Conservation (phyloP, 1,140 invertebrate genomes). For the Trialeurodes vaporariorum region DNA sequence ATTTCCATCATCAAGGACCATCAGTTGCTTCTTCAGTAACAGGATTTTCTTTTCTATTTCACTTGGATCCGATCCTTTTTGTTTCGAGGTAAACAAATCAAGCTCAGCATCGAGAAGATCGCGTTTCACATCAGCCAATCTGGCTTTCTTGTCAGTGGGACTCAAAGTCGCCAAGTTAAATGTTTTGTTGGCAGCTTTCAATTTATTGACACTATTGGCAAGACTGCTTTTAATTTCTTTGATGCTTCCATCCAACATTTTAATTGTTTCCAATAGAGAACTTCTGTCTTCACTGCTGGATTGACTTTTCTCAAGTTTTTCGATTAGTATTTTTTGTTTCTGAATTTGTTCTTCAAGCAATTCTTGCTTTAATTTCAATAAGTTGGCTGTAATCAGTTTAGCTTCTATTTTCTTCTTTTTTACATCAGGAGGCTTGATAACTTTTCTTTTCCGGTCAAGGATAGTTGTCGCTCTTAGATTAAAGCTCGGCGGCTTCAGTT, state of each 20-base stretch:
- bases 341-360: not conserved
- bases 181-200: not conserved
- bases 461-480: not conserved
- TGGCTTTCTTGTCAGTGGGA: not conserved
- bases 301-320: not conserved
- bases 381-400: not conserved
- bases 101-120: not conserved
- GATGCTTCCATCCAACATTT: not conserved
- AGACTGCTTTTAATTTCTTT: not conserved
- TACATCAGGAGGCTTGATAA: not conserved
- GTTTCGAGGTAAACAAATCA: not conserved
- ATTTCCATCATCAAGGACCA: not conserved
- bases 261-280: not conserved
- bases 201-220: not conserved
- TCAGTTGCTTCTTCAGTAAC: not conserved
- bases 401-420: not conserved
- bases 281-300: not conserved
- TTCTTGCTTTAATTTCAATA: not conserved
- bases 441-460: not conserved
- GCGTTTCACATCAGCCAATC: not conserved
- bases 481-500: not conserved
- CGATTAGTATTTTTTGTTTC: not conserved
- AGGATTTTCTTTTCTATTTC: not conserved
- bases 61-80: not conserved
- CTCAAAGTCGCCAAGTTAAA: not conserved